These are phyloP conservation scores for Hemibagrus guttatus DNA, from an alignment of 2,797 vertebrate genomes.

Conservation along the genomic window DNA sequence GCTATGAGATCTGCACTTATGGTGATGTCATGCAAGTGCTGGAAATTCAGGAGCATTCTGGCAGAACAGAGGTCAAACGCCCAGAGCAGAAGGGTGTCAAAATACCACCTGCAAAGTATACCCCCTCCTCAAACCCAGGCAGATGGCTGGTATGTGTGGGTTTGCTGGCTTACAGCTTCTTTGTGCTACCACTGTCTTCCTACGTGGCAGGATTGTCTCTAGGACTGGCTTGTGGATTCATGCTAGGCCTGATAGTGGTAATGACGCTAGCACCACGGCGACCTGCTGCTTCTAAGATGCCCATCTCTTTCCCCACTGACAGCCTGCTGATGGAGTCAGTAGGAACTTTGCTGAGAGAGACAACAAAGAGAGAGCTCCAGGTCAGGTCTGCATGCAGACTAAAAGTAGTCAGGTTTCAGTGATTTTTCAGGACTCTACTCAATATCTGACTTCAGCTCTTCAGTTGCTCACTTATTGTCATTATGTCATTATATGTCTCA, in stretches of 20 bases:
- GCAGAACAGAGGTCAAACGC: constrained; percentile 11
- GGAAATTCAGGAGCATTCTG: constrained; percentile 64
- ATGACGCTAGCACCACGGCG: constrained; percentile 68
- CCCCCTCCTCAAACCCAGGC: constrained; percentile 64
- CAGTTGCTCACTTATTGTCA: neutral
- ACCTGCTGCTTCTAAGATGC: neutral
- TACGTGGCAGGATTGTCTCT: constrained; percentile 80
- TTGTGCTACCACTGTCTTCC: constrained; percentile 82
- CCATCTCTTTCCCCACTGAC: constrained; percentile 7
- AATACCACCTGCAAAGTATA: neutral
- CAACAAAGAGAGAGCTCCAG: constrained; percentile 65
- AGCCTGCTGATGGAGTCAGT: constrained; percentile 47
- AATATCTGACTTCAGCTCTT: neutral
- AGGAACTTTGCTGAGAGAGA: constrained; percentile 53
- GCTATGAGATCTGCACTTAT: constrained; percentile 74
- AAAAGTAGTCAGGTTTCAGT: neutral
- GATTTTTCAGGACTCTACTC: neutral
- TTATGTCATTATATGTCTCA: neutral
- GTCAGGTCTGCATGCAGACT: constrained; percentile 52
- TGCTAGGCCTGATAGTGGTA: constrained; percentile 78
- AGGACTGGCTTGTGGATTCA: constrained; percentile 78
- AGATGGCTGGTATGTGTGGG: constrained; percentile 74
- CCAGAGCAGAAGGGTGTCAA: neutral
- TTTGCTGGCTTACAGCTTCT: constrained; percentile 79
- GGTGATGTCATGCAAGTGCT: constrained; percentile 78